Conservation (phyloP, 2,113 vertebrate genomes). For the Poeciliopsis retropinna region DNA sequence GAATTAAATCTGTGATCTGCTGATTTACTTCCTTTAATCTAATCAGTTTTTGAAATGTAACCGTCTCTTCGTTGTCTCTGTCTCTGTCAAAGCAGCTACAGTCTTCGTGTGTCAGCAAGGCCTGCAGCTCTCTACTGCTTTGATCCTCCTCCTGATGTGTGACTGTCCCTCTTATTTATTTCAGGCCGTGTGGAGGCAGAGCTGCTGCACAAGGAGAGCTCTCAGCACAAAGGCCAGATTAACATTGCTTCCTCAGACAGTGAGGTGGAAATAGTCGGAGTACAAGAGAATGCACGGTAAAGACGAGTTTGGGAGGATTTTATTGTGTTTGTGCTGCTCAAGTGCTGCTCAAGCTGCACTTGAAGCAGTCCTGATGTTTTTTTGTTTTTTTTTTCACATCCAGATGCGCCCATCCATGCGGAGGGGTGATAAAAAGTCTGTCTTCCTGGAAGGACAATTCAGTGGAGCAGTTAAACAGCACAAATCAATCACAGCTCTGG, state of each 20-base stretch:
- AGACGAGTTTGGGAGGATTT: not conserved
- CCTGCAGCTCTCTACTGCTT: conserved; percentile 39
- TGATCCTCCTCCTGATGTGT: conserved; percentile 34
- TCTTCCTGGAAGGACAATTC: conserved; percentile 90
- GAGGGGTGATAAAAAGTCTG: conserved; percentile 95
- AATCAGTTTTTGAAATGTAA: conserved; percentile 20
- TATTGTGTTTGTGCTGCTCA: not conserved
- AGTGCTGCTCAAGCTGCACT: not conserved
- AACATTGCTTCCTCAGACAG: conserved; percentile 92
- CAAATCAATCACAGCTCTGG: conserved; percentile 86
- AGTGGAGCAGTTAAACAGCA: conserved; percentile 78
- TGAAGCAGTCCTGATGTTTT: not conserved
- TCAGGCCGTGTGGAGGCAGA: conserved; percentile 86
- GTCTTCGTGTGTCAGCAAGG: conserved; percentile 51
- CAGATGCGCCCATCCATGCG: conserved; percentile 90
- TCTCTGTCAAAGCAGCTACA: conserved; percentile 57
- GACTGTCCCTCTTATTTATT: conserved; percentile 58
- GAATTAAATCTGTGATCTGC: conserved; percentile 31
- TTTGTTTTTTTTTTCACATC: conserved; percentile 15
- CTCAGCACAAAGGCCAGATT: conserved; percentile 88
- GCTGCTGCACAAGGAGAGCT: conserved; percentile 81
- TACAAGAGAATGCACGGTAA: conserved; percentile 94
- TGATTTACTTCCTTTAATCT: conserved; percentile 26
- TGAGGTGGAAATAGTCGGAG: conserved; percentile 96
- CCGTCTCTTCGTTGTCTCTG: conserved; percentile 42